These are phyloP conservation scores for Lepidothrix coronata DNA, from an alignment of 2,113 vertebrate genomes.

Conservation along the genomic window DNA sequence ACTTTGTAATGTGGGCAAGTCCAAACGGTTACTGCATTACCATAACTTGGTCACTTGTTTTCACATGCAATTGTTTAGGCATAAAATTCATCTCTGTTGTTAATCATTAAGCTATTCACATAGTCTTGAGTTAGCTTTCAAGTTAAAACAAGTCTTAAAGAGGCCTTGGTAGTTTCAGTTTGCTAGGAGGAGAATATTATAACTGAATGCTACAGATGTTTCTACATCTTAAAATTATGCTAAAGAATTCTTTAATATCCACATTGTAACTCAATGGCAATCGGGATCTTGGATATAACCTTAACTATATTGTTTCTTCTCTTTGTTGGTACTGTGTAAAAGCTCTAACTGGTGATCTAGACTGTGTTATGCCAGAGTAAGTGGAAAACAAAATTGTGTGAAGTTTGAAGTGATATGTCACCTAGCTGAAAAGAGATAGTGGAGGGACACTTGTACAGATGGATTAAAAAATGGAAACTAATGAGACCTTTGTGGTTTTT, in stretches of 20 bases:
- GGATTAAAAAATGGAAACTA: not conserved
- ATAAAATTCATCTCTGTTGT: not conserved
- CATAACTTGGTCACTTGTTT: not conserved
- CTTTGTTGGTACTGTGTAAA: not conserved
- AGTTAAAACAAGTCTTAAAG: not conserved
- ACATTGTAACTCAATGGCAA: not conserved
- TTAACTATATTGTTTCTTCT: not conserved
- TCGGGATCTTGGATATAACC: not conserved
- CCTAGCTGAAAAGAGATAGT: not conserved
- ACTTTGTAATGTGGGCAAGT: not conserved
- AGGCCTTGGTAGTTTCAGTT: not conserved
- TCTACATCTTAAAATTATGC: not conserved
- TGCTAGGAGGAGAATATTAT: not conserved
- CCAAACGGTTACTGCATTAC: not conserved
- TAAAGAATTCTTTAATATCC: not conserved
- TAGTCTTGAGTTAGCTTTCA: not conserved
- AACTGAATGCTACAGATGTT: not conserved
- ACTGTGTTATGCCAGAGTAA: not conserved
- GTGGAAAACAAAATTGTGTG: not conserved
- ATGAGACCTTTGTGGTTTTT: not conserved
- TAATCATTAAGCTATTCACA: not conserved
- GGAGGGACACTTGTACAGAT: not conserved
- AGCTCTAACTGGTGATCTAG: not conserved
- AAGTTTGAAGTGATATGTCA: rapidly evolving
- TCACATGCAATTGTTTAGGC: not conserved